Percentiles rank a stretch among this genome's conserved stretches.
Evolutionary conservation across 2,797 vertebrate species (phyloP).

Genomic region (Alca torda): DNA sequence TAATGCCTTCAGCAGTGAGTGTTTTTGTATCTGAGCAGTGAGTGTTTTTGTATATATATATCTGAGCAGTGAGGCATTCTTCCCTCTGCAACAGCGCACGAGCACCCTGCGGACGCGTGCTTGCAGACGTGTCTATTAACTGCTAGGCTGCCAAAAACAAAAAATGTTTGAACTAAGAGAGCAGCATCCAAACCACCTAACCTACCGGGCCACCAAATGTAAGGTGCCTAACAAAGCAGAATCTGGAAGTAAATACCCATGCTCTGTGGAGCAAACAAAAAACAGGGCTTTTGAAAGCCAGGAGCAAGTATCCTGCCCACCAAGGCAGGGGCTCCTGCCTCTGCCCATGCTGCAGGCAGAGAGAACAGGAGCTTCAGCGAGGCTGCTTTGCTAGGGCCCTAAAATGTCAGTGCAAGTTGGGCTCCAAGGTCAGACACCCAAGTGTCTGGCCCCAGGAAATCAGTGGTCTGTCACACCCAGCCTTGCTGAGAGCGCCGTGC

Average conservation of each 20-base stretch:
- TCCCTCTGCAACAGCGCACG: accelerated
- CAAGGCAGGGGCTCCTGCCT: background rate
- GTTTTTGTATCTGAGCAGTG: background rate
- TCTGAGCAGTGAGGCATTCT: background rate
- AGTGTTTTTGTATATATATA: accelerated
- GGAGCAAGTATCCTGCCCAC: background rate
- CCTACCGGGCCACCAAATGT: background rate
- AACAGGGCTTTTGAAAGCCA: background rate
- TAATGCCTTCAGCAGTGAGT: background rate
- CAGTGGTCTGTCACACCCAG: accelerated
- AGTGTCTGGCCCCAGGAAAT: background rate
- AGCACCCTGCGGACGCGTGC: accelerated
- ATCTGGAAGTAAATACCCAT: background rate
- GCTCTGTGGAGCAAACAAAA: background rate
- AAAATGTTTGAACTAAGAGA: background rate
- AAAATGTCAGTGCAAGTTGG: background rate
- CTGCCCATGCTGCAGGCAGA: accelerated
- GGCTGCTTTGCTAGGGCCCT: accelerated
- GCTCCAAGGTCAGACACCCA: background rate
- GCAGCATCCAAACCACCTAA: background rate
- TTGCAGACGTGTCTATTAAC: accelerated
- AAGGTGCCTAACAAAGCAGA: background rate
- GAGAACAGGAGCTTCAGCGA: background rate
- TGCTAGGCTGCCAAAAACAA: background rate
- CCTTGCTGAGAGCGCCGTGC: accelerated